Conservation (phyloP, 2,888 invertebrate genomes). For the Tipula vernalis region DNA sequence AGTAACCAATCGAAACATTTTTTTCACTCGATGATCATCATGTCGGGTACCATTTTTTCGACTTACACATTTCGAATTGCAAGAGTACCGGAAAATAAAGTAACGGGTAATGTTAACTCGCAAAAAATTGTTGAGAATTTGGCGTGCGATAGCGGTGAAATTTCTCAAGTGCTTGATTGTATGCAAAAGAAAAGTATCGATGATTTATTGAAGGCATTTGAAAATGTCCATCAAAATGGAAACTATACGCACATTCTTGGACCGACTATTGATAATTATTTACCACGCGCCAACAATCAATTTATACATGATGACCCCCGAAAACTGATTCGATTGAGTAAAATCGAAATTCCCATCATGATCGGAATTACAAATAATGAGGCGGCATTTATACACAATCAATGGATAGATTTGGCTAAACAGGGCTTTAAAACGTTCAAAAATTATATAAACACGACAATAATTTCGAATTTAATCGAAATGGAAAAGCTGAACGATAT, state of each 20-base stretch:
- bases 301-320: conserved; percentile 45
- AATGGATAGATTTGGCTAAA: conserved; percentile 45
- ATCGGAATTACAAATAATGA: conserved; percentile 58
- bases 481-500: conserved; percentile 30
- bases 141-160: conserved; percentile 38
- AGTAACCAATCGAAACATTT: conserved; percentile 47
- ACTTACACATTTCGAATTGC: conserved; percentile 30
- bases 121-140: conserved; percentile 35
- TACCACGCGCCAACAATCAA: conserved; percentile 42
- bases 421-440: conserved; percentile 41
- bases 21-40: conserved; percentile 54
- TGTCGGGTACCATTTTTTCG: conserved; percentile 45
- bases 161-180: conserved; percentile 44
- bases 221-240: conserved; percentile 44
- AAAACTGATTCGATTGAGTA: conserved; percentile 39
- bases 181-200: conserved; percentile 45
- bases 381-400: conserved; percentile 45
- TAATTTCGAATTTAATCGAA: conserved; percentile 45
- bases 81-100: conserved; percentile 23
- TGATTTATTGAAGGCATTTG: conserved; percentile 46
- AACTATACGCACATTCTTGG: conserved; percentile 46
- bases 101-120: conserved; percentile 31
- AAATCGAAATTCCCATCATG: conserved; percentile 47
- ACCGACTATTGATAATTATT: conserved; percentile 49
- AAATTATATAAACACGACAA: conserved; percentile 43